Percentiles rank a stretch among this genome's conserved stretches.
These are phyloP conservation scores for Thalassarche chlororhynchos DNA, from an alignment of 2,113 vertebrate species.

Conservation along the genomic window DNA sequence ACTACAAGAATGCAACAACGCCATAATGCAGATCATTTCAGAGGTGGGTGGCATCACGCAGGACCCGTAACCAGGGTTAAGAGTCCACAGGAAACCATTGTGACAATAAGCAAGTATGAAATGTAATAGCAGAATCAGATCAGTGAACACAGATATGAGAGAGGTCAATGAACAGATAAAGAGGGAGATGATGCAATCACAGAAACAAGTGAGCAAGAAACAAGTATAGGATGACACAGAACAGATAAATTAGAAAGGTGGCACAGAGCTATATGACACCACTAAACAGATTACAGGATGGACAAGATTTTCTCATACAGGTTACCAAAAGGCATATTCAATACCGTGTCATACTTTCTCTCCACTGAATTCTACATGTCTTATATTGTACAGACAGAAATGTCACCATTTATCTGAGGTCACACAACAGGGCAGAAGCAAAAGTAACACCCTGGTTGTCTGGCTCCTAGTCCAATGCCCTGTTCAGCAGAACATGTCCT, in stretches of 20 bases:
- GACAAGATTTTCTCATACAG: not conserved
- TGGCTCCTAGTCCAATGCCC: not conserved
- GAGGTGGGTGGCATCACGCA: not conserved
- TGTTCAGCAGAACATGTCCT: not conserved
- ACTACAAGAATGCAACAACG: not conserved
- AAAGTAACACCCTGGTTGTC: not conserved
- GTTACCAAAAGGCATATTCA: not conserved
- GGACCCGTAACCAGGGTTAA: not conserved
- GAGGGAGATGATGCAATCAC: not conserved
- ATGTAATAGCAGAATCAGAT: not conserved
- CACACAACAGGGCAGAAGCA: not conserved
- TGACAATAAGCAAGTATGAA: not conserved
- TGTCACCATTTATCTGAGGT: not conserved
- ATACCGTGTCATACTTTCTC: not conserved
- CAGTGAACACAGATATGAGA: not conserved
- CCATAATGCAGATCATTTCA: not conserved
- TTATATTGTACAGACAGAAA: not conserved
- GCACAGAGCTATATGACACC: not conserved
- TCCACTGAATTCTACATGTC: not conserved
- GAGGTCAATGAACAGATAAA: not conserved
- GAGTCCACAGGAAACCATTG: not conserved
- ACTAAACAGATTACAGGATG: not conserved
- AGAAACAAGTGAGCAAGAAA: not conserved
- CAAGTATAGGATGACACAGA: not conserved
- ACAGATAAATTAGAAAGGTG: not conserved